phyloP scores from a whole-genome alignment of 2,113 vertebrate species.

The Melanocharis versteri region DNA sequence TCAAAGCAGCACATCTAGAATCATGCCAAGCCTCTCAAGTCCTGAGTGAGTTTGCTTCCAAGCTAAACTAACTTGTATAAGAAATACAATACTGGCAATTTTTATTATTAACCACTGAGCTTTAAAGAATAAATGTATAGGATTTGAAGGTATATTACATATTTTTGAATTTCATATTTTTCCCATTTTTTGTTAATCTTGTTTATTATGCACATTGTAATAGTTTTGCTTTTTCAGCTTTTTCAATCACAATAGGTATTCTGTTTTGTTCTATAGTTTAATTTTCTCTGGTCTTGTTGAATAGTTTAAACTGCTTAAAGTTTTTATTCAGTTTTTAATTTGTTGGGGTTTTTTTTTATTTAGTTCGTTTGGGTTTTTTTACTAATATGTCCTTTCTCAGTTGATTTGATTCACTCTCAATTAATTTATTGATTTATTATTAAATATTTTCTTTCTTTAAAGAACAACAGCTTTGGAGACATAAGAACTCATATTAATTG shows the following conservation, averaged over 20 bases:
- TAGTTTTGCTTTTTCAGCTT: background rate
- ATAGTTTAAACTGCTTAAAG: constrained; percentile 10
- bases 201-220: background rate
- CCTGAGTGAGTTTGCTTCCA: background rate
- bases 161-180: background rate
- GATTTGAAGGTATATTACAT: background rate
- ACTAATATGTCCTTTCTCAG: background rate
- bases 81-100: background rate
- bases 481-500: constrained; percentile 63
- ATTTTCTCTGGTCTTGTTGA: constrained; percentile 50
- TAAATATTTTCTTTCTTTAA: constrained; percentile 34
- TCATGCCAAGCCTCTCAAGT: background rate
- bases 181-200: background rate
- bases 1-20: background rate
- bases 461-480: constrained; percentile 43
- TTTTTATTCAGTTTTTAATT: constrained; percentile 35
- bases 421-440: constrained; percentile 50
- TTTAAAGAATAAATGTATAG: background rate
- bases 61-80: background rate
- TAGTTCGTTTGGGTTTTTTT: background rate
- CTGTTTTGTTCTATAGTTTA: constrained; percentile 36
- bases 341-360: background rate
- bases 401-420: background rate
- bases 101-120: background rate
- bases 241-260: background rate